Evolutionary conservation across 2,888 invertebrate genomes (phyloP).

Genomic region (Nezara viridula): DNA sequence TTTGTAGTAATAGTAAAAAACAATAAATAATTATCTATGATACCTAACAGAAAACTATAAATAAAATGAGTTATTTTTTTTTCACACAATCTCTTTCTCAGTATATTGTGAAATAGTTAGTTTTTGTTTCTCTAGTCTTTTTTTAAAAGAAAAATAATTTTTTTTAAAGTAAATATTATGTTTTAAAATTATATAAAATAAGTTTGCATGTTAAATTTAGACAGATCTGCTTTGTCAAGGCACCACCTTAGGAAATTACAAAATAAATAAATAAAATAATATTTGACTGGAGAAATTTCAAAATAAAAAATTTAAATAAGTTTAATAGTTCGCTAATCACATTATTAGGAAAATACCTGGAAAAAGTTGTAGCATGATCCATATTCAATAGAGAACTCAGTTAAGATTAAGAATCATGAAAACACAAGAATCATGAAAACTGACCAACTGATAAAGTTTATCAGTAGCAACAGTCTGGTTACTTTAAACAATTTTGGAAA

Average conservation of each 20-base stretch:
- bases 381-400: neutral
- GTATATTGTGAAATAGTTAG: neutral
- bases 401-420: neutral
- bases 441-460: conserved; percentile 37
- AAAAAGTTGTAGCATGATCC: neutral
- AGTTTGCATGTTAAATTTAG: too few species aligned
- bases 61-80: neutral
- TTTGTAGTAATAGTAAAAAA: neutral
- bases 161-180: neutral
- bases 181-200: neutral
- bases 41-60: neutral
- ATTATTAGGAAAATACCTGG: neutral
- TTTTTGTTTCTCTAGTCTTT: neutral
- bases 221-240: too few species aligned
- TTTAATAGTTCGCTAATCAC: neutral
- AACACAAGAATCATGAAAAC: neutral
- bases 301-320: neutral
- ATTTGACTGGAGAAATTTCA: neutral
- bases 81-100: neutral
- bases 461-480: neutral
- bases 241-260: neutral
- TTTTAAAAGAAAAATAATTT: neutral
- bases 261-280: neutral
- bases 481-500: conserved; percentile 8
- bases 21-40: neutral